Conservation (phyloP, 1,140 invertebrate species). For the Megathymus violae region DNA sequence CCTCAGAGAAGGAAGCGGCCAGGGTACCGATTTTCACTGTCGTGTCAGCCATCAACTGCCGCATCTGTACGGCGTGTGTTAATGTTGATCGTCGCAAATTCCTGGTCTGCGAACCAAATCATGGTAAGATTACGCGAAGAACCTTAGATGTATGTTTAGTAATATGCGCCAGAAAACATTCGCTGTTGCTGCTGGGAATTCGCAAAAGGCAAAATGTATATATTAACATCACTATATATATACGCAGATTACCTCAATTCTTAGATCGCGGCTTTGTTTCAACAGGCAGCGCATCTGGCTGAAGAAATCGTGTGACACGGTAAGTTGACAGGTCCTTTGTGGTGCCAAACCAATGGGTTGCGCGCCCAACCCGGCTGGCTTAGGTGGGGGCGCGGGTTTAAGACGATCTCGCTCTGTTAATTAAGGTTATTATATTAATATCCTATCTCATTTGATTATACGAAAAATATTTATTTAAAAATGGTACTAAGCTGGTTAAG, state of each 20-base stretch:
- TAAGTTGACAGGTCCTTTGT: slow-evolving; percentile 69
- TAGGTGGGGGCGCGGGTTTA: slow-evolving; percentile 94
- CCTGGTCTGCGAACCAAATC: slow-evolving; percentile 79
- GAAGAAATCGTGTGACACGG: slow-evolving; percentile 92
- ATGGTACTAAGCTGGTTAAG: slow-evolving; percentile 17
- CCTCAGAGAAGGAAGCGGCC: slow-evolving; percentile 77
- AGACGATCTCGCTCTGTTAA: slow-evolving; percentile 89
- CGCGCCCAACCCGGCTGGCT: slow-evolving; percentile 88
- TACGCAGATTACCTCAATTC: slow-evolving; percentile 89
- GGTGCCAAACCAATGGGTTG: slow-evolving; percentile 82
- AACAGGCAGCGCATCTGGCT: slow-evolving; percentile 93
- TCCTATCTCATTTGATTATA: background rate
- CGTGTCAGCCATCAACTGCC: slow-evolving; percentile 95
- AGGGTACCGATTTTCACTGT: slow-evolving; percentile 91
- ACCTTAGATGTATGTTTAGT: background rate
- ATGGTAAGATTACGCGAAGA: slow-evolving; percentile 10
- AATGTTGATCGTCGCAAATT: slow-evolving; percentile 95
- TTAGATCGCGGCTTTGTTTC: slow-evolving; percentile 95
- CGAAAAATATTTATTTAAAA: background rate
- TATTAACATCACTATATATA: slow-evolving; percentile 17
- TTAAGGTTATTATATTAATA: background rate
- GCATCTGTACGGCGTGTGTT: slow-evolving; percentile 94
- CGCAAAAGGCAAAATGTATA: slow-evolving; percentile 30
- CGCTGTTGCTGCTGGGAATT: slow-evolving; percentile 42
- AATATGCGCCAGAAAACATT: slow-evolving; percentile 17